Base-by-base conservation (phyloP, 1,140 invertebrate genomes). In the Scaptodrosophila lebanonensis region DNA sequence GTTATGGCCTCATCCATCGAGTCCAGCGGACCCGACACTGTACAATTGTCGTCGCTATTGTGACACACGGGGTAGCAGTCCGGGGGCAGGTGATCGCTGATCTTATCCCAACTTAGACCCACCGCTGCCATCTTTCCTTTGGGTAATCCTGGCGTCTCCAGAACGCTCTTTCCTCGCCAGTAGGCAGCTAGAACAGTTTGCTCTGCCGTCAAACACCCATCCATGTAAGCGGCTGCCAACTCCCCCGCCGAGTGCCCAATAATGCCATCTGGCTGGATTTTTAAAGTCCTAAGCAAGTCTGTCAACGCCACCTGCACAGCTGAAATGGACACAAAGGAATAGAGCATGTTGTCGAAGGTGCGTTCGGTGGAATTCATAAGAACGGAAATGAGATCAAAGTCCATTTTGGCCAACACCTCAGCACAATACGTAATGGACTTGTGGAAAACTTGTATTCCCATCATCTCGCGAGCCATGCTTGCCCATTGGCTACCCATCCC, bases 401-500 rank as follows among this genome's bases (percentile, higher is more conserved):
- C 93, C 79, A 93, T 91, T 3, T 33, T 51, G 3, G 59, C 35
- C 1, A 77, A 39, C 2, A 72, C 70, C 36, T 93, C 91, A 2
- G 94, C 92, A 48, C 93, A 94, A 44, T 91, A 91, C 57, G 91
- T 87, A 45, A 99, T 92, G 17, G 94, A 94, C 13, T 91, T 88
- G 30, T 91, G 90, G 87, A 99, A 99, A 0, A 89, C 85, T 18
- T 95, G 92, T 38, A 99, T 88, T 35, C 89, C 83, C 90, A 98
- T 92, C 29, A 99, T 88, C 9, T 93, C 90, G 76, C 91, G 91
- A 1, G 92, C 97, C 97, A 99, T 99, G 52, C 95, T 95, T 30
- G 92, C 88, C 97, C 97, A 99, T 88, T 99, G 97, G 15, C 93
- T 93, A 3, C 97, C 98, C 97, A 99, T 98, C 18, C 97, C 98